Conservation (phyloP, 2,888 invertebrate species). For the Drosophila acutilabella region DNA sequence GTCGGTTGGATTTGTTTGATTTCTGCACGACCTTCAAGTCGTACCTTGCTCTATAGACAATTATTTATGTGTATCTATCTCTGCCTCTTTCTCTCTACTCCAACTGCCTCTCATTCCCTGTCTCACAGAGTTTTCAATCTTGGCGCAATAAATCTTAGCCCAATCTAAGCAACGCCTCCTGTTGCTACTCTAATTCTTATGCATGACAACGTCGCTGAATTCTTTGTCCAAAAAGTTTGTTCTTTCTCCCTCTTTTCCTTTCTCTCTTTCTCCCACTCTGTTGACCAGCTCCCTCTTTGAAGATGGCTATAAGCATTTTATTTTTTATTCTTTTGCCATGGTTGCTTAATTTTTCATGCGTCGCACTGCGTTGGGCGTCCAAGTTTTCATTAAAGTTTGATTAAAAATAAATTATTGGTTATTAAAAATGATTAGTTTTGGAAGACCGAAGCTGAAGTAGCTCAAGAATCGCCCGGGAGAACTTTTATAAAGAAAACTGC, state of each 20-base stretch:
- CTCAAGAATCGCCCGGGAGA: conserved; percentile 41
- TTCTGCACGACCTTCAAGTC: conserved; percentile 63
- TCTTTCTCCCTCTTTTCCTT: background rate
- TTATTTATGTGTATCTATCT: conserved; percentile 16
- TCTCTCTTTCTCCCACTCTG: background rate
- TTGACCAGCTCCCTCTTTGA: background rate
- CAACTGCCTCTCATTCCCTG: background rate
- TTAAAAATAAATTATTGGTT: conserved; percentile 81
- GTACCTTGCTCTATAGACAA: background rate
- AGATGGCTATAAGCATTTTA: conserved; percentile 20
- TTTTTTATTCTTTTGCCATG: conserved; percentile 20
- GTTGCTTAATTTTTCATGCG: conserved; percentile 65
- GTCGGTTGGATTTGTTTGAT: conserved; percentile 68
- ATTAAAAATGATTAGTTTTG: conserved; percentile 81
- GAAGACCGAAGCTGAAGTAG: conserved; percentile 48
- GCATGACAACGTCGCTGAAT: conserved; percentile 70
- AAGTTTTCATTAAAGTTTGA: conserved; percentile 79
- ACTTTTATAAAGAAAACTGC: conserved; percentile 51
- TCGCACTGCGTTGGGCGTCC: conserved; percentile 44
- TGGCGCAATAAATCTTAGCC: conserved; percentile 64
- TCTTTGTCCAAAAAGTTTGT: conserved; percentile 49
- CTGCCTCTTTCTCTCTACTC: background rate
- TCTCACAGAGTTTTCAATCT: conserved; percentile 43
- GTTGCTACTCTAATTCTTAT: conserved; percentile 71
- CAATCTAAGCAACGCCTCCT: conserved; percentile 63